These are phyloP conservation scores for Diabrotica balteata DNA, from an alignment of 2,888 invertebrate species.

Conservation along the genomic window DNA sequence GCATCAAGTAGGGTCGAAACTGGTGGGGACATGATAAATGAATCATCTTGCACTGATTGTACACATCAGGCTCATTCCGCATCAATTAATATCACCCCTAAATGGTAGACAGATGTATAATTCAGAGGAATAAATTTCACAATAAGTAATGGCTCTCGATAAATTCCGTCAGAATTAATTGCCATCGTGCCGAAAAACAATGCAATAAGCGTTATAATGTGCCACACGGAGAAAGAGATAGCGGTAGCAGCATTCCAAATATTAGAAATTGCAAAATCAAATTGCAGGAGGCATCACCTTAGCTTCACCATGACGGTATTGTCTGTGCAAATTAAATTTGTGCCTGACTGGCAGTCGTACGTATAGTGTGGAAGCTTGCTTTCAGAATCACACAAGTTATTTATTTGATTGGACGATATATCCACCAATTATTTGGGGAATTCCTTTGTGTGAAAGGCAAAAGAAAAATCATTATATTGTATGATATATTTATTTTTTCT, in stretches of 20 bases:
- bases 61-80: constrained; percentile 16
- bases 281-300: constrained; percentile 36
- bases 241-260: constrained; percentile 28
- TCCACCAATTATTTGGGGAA: too few relatives aligned
- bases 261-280: constrained; percentile 39
- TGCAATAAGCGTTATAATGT: constrained; percentile 27
- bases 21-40: constrained; percentile 20
- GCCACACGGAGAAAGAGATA: constrained; percentile 23
- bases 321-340: constrained; percentile 39
- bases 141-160: constrained; percentile 28
- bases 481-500: too few relatives aligned
- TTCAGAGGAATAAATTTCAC: constrained; percentile 27
- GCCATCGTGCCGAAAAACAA: constrained; percentile 32
- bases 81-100: constrained; percentile 24
- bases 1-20: background rate
- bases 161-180: constrained; percentile 34
- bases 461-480: too few relatives aligned
- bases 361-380: constrained; percentile 18
- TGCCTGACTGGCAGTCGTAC: constrained; percentile 31
- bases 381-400: background rate
- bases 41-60: constrained; percentile 28
- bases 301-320: constrained; percentile 30
- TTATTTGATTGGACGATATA: too few relatives aligned
- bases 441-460: too few relatives aligned
- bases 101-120: constrained; percentile 25